A percentile compares a stretch with the other conserved stretches of the same genome.
These are phyloP conservation scores for Oncorhynchus nerka DNA, from an alignment of 2,113 vertebrate genomes.

Conservation along the genomic window DNA sequence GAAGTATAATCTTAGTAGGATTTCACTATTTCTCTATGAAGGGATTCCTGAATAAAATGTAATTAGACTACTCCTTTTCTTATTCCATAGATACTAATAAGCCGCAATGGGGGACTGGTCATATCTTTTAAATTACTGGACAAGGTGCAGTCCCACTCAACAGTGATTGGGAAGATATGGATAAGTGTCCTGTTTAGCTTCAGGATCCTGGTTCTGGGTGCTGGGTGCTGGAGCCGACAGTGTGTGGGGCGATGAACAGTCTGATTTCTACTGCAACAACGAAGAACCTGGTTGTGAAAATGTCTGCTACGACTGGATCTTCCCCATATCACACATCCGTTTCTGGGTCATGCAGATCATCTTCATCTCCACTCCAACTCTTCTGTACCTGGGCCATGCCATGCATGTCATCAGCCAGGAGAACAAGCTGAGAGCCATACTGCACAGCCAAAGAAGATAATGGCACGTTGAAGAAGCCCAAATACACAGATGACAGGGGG, in stretches of 20 bases:
- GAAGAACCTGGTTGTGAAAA: slow-evolving; percentile 61
- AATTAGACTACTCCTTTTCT: background rate
- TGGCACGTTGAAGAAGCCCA: slow-evolving; percentile 43
- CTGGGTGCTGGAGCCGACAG: slow-evolving; percentile 61
- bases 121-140: slow-evolving; percentile 64
- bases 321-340: slow-evolving; percentile 71
- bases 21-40: background rate
- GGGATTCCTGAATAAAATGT: background rate
- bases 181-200: slow-evolving; percentile 74
- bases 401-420: slow-evolving; percentile 66
- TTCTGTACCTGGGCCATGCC: slow-evolving; percentile 69
- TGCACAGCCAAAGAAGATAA: slow-evolving; percentile 26
- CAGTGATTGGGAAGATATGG: slow-evolving; percentile 74
- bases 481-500: slow-evolving; percentile 77
- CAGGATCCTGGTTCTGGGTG: slow-evolving; percentile 67
- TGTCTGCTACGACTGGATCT: slow-evolving; percentile 69
- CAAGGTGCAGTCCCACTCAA: slow-evolving; percentile 73
- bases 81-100: background rate
- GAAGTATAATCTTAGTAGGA: background rate
- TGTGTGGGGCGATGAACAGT: slow-evolving; percentile 71
- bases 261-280: slow-evolving; percentile 63
- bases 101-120: slow-evolving; percentile 71
- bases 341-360: slow-evolving; percentile 75
- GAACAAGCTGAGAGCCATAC: slow-evolving; percentile 64
- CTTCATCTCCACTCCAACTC: slow-evolving; percentile 67